A percentile compares a stretch with the other conserved stretches of the same genome.
These are phyloP conservation scores for Strigamia transsilvanica DNA, from an alignment of 2,888 invertebrate species.

Conservation along the genomic window DNA sequence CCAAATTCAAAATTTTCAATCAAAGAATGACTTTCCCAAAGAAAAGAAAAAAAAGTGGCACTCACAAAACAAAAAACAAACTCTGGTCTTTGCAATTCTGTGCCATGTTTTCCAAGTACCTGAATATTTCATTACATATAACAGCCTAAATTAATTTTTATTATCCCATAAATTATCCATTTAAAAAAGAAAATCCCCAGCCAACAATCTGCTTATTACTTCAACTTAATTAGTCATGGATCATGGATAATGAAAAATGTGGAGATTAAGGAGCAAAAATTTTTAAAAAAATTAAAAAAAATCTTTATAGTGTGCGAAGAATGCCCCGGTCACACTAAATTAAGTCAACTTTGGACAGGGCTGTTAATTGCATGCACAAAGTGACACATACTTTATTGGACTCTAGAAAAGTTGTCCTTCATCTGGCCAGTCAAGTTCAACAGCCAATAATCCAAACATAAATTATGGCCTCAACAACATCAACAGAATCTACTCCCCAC, in stretches of 20 bases:
- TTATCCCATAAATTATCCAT: background rate
- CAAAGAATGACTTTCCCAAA: background rate
- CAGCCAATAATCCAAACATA: no score
- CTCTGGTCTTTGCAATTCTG: no score
- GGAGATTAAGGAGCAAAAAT: background rate
- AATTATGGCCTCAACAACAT: background rate
- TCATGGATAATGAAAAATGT: constrained; percentile 22
- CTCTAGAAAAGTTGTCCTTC: background rate
- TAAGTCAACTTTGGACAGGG: constrained; percentile 11
- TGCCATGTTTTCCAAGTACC: no score
- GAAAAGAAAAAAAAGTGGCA: no score
- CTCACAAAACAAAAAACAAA: no score
- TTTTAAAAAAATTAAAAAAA: background rate
- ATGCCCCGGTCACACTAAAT: background rate
- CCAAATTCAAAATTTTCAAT: background rate
- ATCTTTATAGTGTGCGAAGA: background rate
- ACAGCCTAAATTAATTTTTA: background rate
- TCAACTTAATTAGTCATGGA: constrained; percentile 21
- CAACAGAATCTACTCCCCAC: background rate
- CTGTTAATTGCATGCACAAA: background rate
- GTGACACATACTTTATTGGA: background rate
- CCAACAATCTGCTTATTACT: background rate
- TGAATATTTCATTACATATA: background rate
- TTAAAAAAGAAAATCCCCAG: background rate
- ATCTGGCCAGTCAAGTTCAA: background rate